These are phyloP conservation scores for Sebastiscus tertius DNA, from an alignment of 2,797 vertebrate genomes.

Conservation along the genomic window DNA sequence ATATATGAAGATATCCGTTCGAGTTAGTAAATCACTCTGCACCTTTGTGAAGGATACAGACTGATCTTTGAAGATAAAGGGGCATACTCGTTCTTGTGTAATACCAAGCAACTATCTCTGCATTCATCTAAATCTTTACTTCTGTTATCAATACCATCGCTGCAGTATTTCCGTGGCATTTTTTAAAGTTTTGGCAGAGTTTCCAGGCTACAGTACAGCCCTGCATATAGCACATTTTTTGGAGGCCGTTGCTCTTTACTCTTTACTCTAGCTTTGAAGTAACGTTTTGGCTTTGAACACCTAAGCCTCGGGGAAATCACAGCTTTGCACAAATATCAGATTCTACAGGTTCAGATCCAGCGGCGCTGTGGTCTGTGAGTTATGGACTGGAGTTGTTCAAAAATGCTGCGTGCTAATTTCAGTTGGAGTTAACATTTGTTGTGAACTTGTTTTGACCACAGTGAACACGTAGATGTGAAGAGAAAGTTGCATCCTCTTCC, in stretches of 20 bases:
- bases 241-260: constrained; percentile 24
- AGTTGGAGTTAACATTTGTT: constrained; percentile 45
- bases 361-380: constrained; percentile 11
- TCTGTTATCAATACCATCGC: background rate
- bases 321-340: constrained; percentile 56
- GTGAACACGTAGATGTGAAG: background rate
- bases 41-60: background rate
- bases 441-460: constrained; percentile 3
- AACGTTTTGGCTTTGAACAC: constrained; percentile 56
- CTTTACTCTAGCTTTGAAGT: constrained; percentile 46
- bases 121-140: background rate
- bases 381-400: constrained; percentile 18
- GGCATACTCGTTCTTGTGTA: background rate
- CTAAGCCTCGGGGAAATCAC: constrained; percentile 53
- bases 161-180: background rate
- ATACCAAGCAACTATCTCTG: background rate
- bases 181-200: constrained; percentile 1
- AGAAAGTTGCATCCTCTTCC: background rate
- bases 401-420: constrained; percentile 5
- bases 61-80: constrained; percentile 7
- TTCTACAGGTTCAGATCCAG: constrained; percentile 38
- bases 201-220: background rate
- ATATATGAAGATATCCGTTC: background rate
- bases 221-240: constrained; percentile 1
- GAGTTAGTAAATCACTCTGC: background rate